phyloP scores from a whole-genome alignment of 2,797 vertebrate species.

The Sebastes vulpes region DNA sequence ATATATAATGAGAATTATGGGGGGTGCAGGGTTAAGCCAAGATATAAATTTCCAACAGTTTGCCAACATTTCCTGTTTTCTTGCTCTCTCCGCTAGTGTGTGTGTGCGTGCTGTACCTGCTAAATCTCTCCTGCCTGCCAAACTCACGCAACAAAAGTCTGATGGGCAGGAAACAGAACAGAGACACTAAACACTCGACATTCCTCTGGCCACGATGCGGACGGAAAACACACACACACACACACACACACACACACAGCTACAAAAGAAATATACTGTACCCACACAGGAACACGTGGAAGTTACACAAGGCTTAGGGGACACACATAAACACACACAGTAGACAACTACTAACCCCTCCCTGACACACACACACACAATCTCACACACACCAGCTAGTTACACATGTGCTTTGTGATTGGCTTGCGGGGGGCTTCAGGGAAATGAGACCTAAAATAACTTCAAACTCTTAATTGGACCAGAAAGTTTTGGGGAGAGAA shows the following conservation, averaged over 20 bases:
- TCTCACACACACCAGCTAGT: slow-evolving; percentile 22
- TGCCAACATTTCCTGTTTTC: slow-evolving; percentile 13
- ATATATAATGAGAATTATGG: neutral
- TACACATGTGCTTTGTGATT: slow-evolving; percentile 60
- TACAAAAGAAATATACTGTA: slow-evolving; percentile 23
- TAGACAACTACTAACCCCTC: neutral
- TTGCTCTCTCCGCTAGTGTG: neutral
- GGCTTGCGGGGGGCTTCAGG: slow-evolving; percentile 61
- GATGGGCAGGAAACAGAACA: slow-evolving; percentile 57
- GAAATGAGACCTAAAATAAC: slow-evolving; percentile 70
- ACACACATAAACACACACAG: slow-evolving; percentile 18
- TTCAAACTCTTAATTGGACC: slow-evolving; percentile 66
- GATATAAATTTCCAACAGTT: slow-evolving; percentile 2
- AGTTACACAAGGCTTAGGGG: slow-evolving; percentile 51
- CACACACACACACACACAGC: neutral
- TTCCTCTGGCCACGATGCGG: slow-evolving; percentile 62
- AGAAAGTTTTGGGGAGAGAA: slow-evolving; percentile 49
- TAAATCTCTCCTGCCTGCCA: slow-evolving; percentile 57
- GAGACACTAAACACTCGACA: slow-evolving; percentile 65
- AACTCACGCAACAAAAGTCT: slow-evolving; percentile 46
- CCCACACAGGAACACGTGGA: slow-evolving; percentile 46
- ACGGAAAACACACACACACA: slow-evolving; percentile 8
- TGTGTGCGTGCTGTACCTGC: slow-evolving; percentile 34
- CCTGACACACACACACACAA: slow-evolving; percentile 7
- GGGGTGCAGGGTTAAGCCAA: neutral